Base-by-base conservation (phyloP, 2,888 invertebrate species). In the Bhutanitis thaidina region DNA sequence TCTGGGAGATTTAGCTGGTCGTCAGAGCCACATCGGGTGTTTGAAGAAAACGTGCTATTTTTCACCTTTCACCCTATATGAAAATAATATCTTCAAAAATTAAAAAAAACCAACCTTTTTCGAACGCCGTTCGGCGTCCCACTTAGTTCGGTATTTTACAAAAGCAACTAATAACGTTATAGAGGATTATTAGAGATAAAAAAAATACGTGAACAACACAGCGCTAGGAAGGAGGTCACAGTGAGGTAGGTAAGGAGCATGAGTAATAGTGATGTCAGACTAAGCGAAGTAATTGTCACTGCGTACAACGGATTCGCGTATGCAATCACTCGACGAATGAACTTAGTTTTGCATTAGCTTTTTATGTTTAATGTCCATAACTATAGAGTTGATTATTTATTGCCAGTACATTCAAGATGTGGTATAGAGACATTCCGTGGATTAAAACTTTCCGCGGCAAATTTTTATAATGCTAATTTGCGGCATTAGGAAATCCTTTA, bases 201-300 rank as follows among this genome's bases (percentile, higher is more conserved):
- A n/a, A n/a, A 30, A 34, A 16, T 43, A 44, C 20, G 38, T 44
- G 13, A 50, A 44, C 16, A 43, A 38, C 38, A 44, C 20, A 7
- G 15, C 29, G 8, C 1, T 4, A 27, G 1, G 8, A 1, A 32
- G 27, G 27, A 39, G 43, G 49, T 50, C 50, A 43, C 38, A 44
- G 44, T 50, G 50, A 35, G 50, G 44, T 16, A 50, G 50, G 50
- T 50, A 45, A 44, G 44, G 38, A 32, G 32, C 20, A 9, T 39
- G 50, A 50, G 12, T 50, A 44, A 50, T 25, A 13, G 16, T 44
- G 50, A 50, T 44, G 50, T 50, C 50, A 49, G 32, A 40, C 44
- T 37, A 14, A 25, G 13, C 12, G 25, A 36, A 36, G 25, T 44
- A 43, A 43, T 32, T 20, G 27, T 44, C 35, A 14, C 35, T 43